Base-by-base conservation (phyloP, 64 coral and sea anemone genomes). In the Actinia equina region DNA sequence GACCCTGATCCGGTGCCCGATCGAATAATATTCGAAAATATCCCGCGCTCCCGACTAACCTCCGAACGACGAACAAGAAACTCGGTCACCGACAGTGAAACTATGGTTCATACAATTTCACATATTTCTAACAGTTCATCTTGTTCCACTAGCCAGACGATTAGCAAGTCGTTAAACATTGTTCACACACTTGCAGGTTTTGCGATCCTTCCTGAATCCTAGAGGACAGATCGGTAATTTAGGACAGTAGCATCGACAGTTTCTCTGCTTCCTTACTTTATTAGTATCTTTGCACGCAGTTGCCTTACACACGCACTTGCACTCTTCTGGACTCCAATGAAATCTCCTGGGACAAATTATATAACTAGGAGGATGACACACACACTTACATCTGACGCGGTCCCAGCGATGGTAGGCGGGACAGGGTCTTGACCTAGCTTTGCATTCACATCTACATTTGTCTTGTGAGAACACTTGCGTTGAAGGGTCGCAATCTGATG, bases 311-410 rank as follows among this genome's bases (percentile, higher is more conserved):
- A 79, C 16, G 42, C 77, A 79, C 16, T 17, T 18, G 18, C 77
- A 79, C 20, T 79, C 13, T 27, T 79, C 77, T 79, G 27, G 77
- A 16, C 44, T 79, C 77, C 77, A 79, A 12, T 18, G 30, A 41
- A 79, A 79, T 79, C 77, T 79, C 44, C 37, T 79, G 0, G 77
- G 77, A 17, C 77, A 79, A 41, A 1, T 43, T 17, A 79, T 46
- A 41, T 79, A 41, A 13, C 77, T 79, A 17, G 77, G 77, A 41
- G 77, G 30, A 79, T 79, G 16, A 12, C 77, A 79, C 6, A 79
- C 77, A 79, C 77, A 79, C 77, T 79, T 79, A 46, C 77, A 79
- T 79, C 44, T 17, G 27, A 79, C 17, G 77, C 30, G 77, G 27
- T 79, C 77, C 77, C 77, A 79, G 30, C 27, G 30, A 46, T 79